Evolutionary conservation across 2,888 invertebrate species (phyloP).

Genomic region (Hypomecis punctinalis): DNA sequence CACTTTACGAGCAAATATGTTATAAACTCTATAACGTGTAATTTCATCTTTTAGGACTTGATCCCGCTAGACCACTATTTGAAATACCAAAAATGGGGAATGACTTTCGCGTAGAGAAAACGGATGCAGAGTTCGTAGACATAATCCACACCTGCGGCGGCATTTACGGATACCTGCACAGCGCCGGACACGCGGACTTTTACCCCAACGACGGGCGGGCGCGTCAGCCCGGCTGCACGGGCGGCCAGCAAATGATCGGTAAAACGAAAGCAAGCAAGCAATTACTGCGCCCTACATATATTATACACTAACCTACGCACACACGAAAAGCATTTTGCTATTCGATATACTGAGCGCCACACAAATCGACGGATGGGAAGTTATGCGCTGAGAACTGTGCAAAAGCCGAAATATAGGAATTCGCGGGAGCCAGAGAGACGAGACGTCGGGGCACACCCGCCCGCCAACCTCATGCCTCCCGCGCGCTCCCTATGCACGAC

Average conservation of each 20-base stretch:
- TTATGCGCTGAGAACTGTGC: too few relatives aligned
- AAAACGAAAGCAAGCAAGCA: constrained; percentile 11
- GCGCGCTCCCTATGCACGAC: too few relatives aligned
- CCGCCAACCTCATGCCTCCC: too few relatives aligned
- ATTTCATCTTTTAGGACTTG: constrained; percentile 70
- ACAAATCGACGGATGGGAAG: too few relatives aligned
- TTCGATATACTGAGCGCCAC: too few relatives aligned
- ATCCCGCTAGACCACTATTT: constrained; percentile 89
- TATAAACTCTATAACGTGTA: not conserved
- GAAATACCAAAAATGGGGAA: constrained; percentile 72
- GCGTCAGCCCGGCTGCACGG: constrained; percentile 88
- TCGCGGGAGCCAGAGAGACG: too few relatives aligned
- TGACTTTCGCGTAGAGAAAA: constrained; percentile 81
- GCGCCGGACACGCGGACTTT: constrained; percentile 90
- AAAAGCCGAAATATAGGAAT: too few relatives aligned
- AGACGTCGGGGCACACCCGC: too few relatives aligned
- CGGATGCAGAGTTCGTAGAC: constrained; percentile 90
- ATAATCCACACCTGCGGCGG: constrained; percentile 90
- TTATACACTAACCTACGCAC: too few relatives aligned
- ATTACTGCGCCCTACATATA: too few relatives aligned
- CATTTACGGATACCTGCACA: constrained; percentile 84
- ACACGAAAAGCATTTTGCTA: too few relatives aligned
- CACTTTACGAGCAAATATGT: too few relatives aligned
- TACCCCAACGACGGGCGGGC: constrained; percentile 89
- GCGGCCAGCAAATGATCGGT: constrained; percentile 70